Evolutionary conservation across 2,113 vertebrate species (phyloP).

Genomic region (Erythrolamprus reginae): DNA sequence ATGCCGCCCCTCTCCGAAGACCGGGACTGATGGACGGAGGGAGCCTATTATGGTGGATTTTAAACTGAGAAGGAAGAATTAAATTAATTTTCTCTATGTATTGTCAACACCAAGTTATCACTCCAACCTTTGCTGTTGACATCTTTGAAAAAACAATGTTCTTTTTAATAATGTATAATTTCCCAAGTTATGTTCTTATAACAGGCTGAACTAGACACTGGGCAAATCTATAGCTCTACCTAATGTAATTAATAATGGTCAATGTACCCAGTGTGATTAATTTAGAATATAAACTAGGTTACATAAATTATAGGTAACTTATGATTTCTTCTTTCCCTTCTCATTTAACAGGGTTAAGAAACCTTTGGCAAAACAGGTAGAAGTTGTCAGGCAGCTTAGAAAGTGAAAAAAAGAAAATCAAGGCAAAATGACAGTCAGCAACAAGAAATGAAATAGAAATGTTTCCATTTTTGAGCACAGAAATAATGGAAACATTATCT

Average conservation of each 20-base stretch:
- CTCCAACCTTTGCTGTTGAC: neutral
- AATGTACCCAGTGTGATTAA: neutral
- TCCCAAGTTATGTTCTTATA: neutral
- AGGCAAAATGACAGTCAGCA: neutral
- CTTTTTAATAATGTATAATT: neutral
- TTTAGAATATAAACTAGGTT: neutral
- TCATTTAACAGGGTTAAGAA: neutral
- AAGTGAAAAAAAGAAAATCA: neutral
- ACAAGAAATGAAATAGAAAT: neutral
- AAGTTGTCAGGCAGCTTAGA: neutral
- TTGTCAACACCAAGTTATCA: neutral
- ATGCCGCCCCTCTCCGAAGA: too few species aligned
- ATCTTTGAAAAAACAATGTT: neutral
- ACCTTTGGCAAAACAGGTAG: neutral
- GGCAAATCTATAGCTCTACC: too few species aligned
- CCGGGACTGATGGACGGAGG: neutral
- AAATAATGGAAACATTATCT: too few species aligned
- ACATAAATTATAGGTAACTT: neutral
- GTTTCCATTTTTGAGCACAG: neutral
- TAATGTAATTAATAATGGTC: too few species aligned
- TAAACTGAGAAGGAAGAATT: neutral
- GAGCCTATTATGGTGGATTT: neutral
- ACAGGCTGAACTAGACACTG: neutral
- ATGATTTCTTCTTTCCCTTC: neutral
- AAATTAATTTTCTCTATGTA: neutral